A percentile compares a stretch with the other conserved stretches of the same genome.
Evolutionary conservation across 2,113 vertebrate genomes (phyloP).

Genomic region (Noctilio leporinus): DNA sequence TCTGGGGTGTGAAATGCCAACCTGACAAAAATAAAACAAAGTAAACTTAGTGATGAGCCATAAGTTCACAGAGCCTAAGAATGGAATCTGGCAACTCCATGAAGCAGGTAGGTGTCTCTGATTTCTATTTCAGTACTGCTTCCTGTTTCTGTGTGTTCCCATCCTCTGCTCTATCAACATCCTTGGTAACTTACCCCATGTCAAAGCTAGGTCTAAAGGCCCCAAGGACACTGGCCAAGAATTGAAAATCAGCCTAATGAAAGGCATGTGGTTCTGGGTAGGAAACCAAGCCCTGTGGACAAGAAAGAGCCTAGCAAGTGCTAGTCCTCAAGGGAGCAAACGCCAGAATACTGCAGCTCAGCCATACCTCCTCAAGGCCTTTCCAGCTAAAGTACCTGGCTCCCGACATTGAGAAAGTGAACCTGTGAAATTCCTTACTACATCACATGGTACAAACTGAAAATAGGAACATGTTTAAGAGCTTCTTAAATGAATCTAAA

Average conservation of each 20-base stretch:
- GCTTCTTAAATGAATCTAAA: not conserved
- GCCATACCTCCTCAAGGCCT: not conserved
- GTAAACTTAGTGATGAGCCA: constrained; percentile 31
- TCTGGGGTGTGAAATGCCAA: constrained; percentile 69
- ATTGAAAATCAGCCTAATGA: not conserved
- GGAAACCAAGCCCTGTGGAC: not conserved
- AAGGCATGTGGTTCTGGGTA: not conserved
- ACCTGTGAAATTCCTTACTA: not conserved
- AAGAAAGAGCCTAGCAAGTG: not conserved
- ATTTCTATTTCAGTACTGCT: not conserved
- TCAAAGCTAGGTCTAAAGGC: not conserved
- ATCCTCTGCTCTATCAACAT: not conserved
- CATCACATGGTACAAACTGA: not conserved
- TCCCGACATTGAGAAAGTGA: not conserved
- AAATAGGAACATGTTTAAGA: not conserved
- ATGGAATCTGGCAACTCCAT: not conserved
- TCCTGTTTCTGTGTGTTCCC: not conserved
- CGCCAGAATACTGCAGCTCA: not conserved
- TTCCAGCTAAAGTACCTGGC: not conserved
- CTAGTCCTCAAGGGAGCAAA: not conserved
- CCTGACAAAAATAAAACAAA: constrained; percentile 68
- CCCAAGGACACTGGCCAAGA: not conserved
- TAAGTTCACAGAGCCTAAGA: constrained; percentile 22
- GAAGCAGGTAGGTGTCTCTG: constrained; percentile 17
- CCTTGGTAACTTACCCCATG: not conserved